Conservation (phyloP, 2,888 invertebrate genomes). For the Sarcophaga caerulescens region DNA sequence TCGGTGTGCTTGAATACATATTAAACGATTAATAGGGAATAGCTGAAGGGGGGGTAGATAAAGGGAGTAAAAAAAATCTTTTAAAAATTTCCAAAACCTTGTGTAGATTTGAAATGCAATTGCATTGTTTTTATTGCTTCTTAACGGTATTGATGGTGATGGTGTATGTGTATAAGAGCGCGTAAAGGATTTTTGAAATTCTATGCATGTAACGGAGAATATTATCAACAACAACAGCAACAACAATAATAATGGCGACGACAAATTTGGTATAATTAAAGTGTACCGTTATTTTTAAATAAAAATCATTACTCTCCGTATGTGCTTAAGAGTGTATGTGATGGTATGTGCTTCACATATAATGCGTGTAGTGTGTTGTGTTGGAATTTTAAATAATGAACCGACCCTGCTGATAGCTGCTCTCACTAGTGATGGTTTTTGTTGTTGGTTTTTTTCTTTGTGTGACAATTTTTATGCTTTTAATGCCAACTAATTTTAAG, state of each 20-base stretch:
- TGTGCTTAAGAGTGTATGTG: background rate
- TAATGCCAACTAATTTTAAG: conserved; percentile 29
- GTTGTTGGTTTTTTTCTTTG: background rate
- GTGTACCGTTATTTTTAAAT: too few relatives aligned
- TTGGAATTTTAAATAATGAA: background rate
- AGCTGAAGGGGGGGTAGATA: background rate
- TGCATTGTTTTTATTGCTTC: too few relatives aligned
- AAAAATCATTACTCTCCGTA: background rate
- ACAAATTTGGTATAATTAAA: too few relatives aligned
- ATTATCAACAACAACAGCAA: too few relatives aligned
- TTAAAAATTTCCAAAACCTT: too few relatives aligned
- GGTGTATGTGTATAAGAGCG: too few relatives aligned
- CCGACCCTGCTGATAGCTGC: background rate
- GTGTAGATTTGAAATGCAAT: too few relatives aligned
- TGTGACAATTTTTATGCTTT: background rate
- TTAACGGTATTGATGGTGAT: too few relatives aligned
- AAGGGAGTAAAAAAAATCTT: background rate
- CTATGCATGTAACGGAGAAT: too few relatives aligned
- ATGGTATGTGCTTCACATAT: background rate
- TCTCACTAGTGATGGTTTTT: background rate
- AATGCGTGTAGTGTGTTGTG: background rate
- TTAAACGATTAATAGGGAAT: conserved; percentile 43
- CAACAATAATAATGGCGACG: too few relatives aligned
- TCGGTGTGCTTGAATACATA: conserved; percentile 3
- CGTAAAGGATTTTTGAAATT: too few relatives aligned